Evolutionary conservation across 2,113 vertebrate genomes (phyloP).

Genomic region (Melanocharis versteri): DNA sequence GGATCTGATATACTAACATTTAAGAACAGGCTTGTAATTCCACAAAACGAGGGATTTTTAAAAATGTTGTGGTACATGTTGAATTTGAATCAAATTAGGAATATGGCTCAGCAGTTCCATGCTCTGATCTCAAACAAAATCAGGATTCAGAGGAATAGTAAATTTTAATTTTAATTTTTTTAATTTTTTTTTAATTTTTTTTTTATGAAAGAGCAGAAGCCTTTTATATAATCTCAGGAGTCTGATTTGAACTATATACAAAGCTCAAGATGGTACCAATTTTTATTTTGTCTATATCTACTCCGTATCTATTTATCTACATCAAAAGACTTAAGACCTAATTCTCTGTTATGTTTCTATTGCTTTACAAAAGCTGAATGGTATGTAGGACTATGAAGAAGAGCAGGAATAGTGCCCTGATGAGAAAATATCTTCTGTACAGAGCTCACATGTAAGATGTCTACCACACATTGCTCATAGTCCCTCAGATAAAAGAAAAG

Average conservation of each 20-base stretch:
- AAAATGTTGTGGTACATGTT: background rate
- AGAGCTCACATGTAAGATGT: background rate
- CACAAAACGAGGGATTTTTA: background rate
- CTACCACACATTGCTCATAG: background rate
- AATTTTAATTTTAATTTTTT: too few relatives aligned
- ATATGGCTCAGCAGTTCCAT: background rate
- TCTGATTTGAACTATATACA: background rate
- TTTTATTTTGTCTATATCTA: background rate
- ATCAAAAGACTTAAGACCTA: background rate
- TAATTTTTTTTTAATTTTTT: too few relatives aligned
- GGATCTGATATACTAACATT: background rate
- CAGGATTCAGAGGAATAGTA: background rate
- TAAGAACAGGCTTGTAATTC: background rate
- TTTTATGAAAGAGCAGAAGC: background rate
- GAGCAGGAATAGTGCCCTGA: background rate
- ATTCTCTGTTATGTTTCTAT: background rate
- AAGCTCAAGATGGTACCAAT: background rate
- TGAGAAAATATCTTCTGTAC: background rate
- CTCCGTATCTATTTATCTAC: background rate
- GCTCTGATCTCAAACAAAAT: background rate
- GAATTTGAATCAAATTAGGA: background rate
- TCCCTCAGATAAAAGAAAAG: background rate
- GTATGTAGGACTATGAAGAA: background rate
- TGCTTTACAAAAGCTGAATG: background rate
- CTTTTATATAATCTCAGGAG: background rate